Base-by-base conservation (phyloP, 2,888 invertebrate species). In the Drosophila vallismaia region DNA sequence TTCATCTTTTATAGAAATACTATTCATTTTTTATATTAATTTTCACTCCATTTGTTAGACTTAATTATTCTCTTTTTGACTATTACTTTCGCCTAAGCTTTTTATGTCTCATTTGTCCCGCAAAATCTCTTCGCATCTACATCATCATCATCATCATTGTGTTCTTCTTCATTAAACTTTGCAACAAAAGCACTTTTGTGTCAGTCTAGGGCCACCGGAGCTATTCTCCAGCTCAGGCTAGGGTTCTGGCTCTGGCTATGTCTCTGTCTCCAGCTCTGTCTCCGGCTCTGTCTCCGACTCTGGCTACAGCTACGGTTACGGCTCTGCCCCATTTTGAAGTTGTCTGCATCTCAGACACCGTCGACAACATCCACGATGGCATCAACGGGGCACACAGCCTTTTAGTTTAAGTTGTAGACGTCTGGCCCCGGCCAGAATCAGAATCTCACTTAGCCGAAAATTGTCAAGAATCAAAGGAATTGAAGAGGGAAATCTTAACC, bases 181-280 rank as follows among this genome's bases (percentile, higher is more conserved):
- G 84, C 86, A 86, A 88, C 83, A 84, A 84, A 88, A 84, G 88
- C 84, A 88, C 88, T 84, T 88, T 84, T 84, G 83, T 84, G 86
- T 83, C 88, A 88, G 84, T 19, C 40, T 58, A 28, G 53, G 53
- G 50, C 69, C 83, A 52, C 52, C 66, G 51, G 19, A 66, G 64
- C 54, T 48, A 64, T 53, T 38, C 63, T 53, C 38, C 45, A 26
- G 53, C 63, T 64, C 53, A 42, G 4, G 26, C 57, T 19, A 36
- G 40, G 57, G 28, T 45, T 57, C 49, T 6, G 14, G 14, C 49
- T 14, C 12, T 10, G 5, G n/a, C 46, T 54, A 19, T 7, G 7
- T 5, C 57, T 26, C 53, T 31, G 42, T 10, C 52, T 52, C 28
- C 31, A 9, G 12, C 48, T 19, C 40, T 42, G 57, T 33, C 48